Conservation (phyloP, 2,113 vertebrate genomes). For the Oenanthe oenanthe region DNA sequence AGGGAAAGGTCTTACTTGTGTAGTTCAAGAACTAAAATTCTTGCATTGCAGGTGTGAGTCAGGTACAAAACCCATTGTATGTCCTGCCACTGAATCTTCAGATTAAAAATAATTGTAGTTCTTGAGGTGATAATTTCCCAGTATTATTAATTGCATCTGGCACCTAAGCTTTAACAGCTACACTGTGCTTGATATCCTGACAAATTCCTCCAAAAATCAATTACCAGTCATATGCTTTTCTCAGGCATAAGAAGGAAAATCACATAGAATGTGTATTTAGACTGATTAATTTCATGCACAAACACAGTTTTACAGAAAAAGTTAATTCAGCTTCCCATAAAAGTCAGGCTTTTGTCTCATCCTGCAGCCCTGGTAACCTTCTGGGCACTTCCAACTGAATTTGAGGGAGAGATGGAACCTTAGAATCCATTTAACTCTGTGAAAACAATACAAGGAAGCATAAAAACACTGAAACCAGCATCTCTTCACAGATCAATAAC, state of each 20-base stretch:
- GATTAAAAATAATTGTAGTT: background rate
- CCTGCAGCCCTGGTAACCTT: background rate
- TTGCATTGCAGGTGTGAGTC: background rate
- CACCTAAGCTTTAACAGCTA: background rate
- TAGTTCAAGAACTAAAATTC: background rate
- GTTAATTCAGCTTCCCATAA: background rate
- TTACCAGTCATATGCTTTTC: background rate
- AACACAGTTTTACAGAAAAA: background rate
- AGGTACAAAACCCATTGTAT: background rate
- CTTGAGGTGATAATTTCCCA: background rate
- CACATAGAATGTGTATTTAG: background rate
- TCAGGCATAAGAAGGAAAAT: background rate
- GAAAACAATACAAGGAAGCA: background rate
- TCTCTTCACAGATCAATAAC: background rate
- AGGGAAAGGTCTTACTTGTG: background rate
- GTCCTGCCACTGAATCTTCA: background rate
- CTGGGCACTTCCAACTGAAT: background rate
- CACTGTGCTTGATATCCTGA: background rate
- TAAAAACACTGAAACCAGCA: background rate
- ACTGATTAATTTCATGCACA: background rate
- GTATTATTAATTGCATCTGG: background rate
- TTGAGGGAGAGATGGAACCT: background rate
- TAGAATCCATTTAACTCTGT: background rate
- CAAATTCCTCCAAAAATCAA: background rate
- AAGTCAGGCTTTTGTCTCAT: background rate